Conservation (phyloP, 2,113 vertebrate species). For the Chunga burmeisteri region DNA sequence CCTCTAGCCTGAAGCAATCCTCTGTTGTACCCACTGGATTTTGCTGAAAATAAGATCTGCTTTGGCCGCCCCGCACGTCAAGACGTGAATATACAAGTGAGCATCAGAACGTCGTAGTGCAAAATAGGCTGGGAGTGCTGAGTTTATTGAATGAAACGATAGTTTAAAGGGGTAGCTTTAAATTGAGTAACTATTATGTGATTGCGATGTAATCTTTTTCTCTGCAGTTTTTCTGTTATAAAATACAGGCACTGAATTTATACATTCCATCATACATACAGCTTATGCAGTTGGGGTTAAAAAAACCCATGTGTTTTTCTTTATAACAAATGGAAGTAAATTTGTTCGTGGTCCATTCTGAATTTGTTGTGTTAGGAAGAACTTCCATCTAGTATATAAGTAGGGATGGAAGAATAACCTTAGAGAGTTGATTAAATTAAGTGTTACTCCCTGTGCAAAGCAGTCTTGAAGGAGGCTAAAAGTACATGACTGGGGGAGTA, state of each 20-base stretch:
- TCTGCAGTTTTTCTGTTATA: neutral
- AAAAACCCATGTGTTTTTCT: neutral
- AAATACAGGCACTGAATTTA: neutral
- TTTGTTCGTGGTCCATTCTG: neutral
- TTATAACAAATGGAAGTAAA: neutral
- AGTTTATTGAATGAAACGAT: neutral
- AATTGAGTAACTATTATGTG: neutral
- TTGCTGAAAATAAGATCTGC: constrained; percentile 10
- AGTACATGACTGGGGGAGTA: neutral
- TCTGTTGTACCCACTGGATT: neutral
- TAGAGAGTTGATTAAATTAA: neutral
- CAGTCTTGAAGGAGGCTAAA: neutral
- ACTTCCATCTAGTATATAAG: neutral
- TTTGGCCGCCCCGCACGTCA: neutral
- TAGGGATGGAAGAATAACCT: neutral
- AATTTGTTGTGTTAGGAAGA: neutral
- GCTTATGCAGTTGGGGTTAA: neutral
- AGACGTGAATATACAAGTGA: neutral
- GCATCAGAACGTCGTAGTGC: neutral
- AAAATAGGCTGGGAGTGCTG: neutral
- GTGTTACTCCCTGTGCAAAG: neutral
- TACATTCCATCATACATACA: neutral
- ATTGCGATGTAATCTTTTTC: neutral
- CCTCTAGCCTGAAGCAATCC: constrained; percentile 28
- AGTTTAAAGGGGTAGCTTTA: neutral